Conservation (phyloP, 2,888 invertebrate species). For the Lacanobia wlatinum region DNA sequence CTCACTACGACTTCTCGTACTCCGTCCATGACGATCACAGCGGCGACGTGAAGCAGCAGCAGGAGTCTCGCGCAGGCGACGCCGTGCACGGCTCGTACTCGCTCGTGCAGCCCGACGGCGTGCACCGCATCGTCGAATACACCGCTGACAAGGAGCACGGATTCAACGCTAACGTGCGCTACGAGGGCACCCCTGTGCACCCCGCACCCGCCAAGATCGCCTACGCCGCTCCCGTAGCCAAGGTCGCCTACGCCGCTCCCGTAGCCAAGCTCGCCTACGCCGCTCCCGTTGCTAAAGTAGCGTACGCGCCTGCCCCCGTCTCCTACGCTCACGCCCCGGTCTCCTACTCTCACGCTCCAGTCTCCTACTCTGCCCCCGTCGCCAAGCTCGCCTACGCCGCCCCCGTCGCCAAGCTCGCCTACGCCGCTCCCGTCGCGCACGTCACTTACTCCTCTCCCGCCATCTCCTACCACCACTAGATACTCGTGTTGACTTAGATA, state of each 20-base stretch:
- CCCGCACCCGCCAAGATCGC: slow-evolving; percentile 65
- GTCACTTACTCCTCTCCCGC: slow-evolving; percentile 82
- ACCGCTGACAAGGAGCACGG: slow-evolving; percentile 84
- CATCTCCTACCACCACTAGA: slow-evolving; percentile 85
- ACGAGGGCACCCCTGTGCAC: slow-evolving; percentile 80
- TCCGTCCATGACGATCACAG: slow-evolving; percentile 85
- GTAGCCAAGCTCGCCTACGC: slow-evolving; percentile 63
- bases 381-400: slow-evolving; percentile 61
- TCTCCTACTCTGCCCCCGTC: slow-evolving; percentile 59
- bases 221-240: slow-evolving; percentile 62
- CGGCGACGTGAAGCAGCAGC: slow-evolving; percentile 87
- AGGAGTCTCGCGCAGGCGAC: slow-evolving; percentile 85
- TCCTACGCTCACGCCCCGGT: slow-evolving; percentile 56
- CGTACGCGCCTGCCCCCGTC: slow-evolving; percentile 60
- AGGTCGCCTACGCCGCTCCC: slow-evolving; percentile 60
- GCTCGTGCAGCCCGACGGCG: slow-evolving; percentile 87
- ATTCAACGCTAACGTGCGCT: slow-evolving; percentile 86
- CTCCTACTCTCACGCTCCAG: slow-evolving; percentile 59
- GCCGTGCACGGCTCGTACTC: slow-evolving; percentile 87
- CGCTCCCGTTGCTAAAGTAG: slow-evolving; percentile 47
- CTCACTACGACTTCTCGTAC: slow-evolving; percentile 86
- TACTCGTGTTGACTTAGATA: slow-evolving; percentile 37
- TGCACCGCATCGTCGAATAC: slow-evolving; percentile 86
- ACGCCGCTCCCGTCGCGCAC: slow-evolving; percentile 75
- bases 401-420: slow-evolving; percentile 63